phyloP scores from a whole-genome alignment of 2,113 vertebrate genomes.

The Hylia prasina region DNA sequence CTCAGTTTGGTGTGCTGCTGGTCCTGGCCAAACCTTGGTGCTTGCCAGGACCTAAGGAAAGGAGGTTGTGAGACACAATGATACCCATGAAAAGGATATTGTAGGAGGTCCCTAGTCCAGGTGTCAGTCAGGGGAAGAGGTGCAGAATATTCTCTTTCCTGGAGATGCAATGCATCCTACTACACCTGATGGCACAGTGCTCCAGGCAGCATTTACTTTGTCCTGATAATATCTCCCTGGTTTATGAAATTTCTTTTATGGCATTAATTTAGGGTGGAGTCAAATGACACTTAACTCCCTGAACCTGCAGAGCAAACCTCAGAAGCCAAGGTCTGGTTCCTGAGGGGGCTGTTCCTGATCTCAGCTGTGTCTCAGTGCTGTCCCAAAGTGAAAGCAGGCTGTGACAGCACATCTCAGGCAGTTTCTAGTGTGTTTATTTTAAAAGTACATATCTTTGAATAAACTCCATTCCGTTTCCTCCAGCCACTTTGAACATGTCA shows the following conservation, averaged over 20 bases:
- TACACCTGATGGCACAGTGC: background rate
- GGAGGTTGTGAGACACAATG: background rate
- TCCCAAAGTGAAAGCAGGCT: background rate
- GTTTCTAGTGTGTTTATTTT: background rate
- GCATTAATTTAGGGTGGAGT: background rate
- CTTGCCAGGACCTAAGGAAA: background rate
- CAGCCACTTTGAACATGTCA: background rate
- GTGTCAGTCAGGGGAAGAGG: background rate
- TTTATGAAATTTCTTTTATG: background rate
- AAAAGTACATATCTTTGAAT: background rate
- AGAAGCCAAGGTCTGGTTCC: background rate
- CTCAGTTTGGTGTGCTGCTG: background rate
- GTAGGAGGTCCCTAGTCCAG: background rate
- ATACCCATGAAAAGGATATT: no score
- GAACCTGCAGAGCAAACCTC: background rate
- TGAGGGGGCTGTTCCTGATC: background rate
- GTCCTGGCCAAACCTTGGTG: background rate
- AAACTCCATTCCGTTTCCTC: background rate
- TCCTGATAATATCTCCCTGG: background rate
- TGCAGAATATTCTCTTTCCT: background rate
- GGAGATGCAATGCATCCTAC: background rate
- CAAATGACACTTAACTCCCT: background rate
- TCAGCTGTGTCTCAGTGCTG: background rate
- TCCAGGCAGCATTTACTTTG: background rate
- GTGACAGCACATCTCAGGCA: background rate